Evolutionary conservation across 2,113 vertebrate genomes (phyloP).

Genomic region (Salminus brasiliensis): DNA sequence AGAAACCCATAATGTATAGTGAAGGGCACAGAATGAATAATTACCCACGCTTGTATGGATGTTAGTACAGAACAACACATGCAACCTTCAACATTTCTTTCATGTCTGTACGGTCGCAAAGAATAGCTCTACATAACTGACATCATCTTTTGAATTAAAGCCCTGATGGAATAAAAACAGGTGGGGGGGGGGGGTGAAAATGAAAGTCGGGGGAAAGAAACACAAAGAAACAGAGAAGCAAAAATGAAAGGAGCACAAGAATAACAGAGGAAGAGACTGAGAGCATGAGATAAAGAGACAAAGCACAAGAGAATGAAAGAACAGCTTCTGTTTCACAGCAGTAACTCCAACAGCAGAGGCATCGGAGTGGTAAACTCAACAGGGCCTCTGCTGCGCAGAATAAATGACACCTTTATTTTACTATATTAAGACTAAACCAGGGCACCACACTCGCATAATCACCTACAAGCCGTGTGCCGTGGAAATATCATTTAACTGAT

Average conservation of each 20-base stretch:
- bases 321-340: slow-evolving; percentile 58
- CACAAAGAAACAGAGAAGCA: slow-evolving; percentile 20
- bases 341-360: slow-evolving; percentile 69
- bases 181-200: not conserved
- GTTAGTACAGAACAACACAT: too few species aligned
- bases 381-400: slow-evolving; percentile 80
- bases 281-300: not conserved
- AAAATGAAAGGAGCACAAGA: not conserved
- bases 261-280: not conserved
- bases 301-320: slow-evolving; percentile 58
- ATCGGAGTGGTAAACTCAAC: slow-evolving; percentile 78
- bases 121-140: not conserved
- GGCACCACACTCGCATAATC: slow-evolving; percentile 83
- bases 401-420: slow-evolving; percentile 80
- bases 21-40: too few species aligned
- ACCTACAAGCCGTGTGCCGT: slow-evolving; percentile 78
- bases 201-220: not conserved
- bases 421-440: slow-evolving; percentile 81
- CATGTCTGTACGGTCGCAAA: too few species aligned
- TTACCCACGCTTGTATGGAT: too few species aligned
- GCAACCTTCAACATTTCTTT: too few species aligned
- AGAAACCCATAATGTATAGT: too few species aligned
- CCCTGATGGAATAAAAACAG: slow-evolving; percentile 46
- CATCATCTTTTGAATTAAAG: slow-evolving; percentile 47
- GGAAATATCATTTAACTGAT: slow-evolving; percentile 82